Percentiles rank a stretch among this genome's conserved stretches.
phyloP scores from a whole-genome alignment of 92 coral and sea anemone genomes.

The Porites rus region DNA sequence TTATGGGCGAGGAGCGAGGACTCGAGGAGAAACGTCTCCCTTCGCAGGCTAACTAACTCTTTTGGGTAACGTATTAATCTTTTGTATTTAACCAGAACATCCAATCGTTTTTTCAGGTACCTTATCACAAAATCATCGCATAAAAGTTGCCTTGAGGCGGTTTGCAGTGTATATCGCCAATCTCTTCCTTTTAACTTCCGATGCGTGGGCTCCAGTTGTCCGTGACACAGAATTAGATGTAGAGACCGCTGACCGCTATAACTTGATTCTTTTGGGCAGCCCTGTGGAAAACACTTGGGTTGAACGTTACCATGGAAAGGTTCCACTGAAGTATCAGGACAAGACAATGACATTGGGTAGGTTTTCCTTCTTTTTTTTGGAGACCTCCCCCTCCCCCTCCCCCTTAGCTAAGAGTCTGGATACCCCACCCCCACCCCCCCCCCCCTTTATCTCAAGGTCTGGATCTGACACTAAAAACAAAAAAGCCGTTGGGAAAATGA shows the following conservation, averaged over 20 bases:
- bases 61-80: too few relatives aligned
- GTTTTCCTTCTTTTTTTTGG: background rate
- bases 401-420: too few relatives aligned
- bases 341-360: slow-evolving; percentile 71
- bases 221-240: slow-evolving; percentile 69
- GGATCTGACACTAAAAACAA: too few relatives aligned
- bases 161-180: slow-evolving; percentile 95
- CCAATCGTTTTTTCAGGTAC: slow-evolving; percentile 11
- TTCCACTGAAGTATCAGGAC: slow-evolving; percentile 67
- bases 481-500: too few relatives aligned
- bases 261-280: slow-evolving; percentile 91
- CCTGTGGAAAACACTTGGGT: slow-evolving; percentile 80
- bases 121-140: slow-evolving; percentile 1
- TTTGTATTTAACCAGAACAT: background rate
- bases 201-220: slow-evolving; percentile 80
- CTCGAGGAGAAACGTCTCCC: too few relatives aligned
- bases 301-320: slow-evolving; percentile 65
- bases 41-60: too few relatives aligned
- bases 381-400: too few relatives aligned
- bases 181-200: slow-evolving; percentile 91
- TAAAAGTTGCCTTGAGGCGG: slow-evolving; percentile 56
- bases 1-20: too few relatives aligned
- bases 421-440: too few relatives aligned
- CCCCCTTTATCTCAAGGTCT: too few relatives aligned
- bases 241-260: slow-evolving; percentile 75